Evolutionary conservation across 30 jellyfish, hydroid and myxozoan species (phyloP).

Genomic region (Aurelia sp.): DNA sequence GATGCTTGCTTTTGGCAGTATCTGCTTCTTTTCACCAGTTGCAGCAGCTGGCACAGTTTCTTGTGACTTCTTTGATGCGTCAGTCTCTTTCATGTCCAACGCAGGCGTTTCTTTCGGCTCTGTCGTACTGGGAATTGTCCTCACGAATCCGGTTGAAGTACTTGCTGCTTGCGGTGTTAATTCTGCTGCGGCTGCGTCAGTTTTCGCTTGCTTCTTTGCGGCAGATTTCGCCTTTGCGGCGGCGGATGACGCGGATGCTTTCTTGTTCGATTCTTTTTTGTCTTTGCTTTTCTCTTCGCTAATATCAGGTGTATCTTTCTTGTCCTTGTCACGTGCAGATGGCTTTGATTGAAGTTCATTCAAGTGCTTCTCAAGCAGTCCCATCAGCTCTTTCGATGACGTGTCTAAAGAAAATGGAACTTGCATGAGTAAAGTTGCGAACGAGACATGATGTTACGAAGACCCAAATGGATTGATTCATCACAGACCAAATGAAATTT

Average conservation of each 20-base stretch:
- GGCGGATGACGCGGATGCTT: slow-evolving; percentile 25
- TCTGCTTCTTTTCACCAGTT: slow-evolving; percentile 69
- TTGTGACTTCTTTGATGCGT: slow-evolving; percentile 69
- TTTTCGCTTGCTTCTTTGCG: slow-evolving; percentile 53
- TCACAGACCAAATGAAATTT: no score
- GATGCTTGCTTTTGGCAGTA: slow-evolving; percentile 84
- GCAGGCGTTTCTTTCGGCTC: slow-evolving; percentile 81
- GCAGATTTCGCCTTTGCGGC: slow-evolving; percentile 23
- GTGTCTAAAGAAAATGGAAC: slow-evolving; percentile 61
- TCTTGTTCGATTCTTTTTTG: slow-evolving; percentile 34
- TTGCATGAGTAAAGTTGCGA: no score
- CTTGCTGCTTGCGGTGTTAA: slow-evolving; percentile 25
- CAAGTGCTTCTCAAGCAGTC: slow-evolving; percentile 89
- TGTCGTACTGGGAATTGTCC: slow-evolving; percentile 30
- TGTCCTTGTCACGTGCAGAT: slow-evolving; percentile 44
- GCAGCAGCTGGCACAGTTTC: slow-evolving; percentile 82
- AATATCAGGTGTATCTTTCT: slow-evolving; percentile 29
- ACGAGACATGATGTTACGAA: no score
- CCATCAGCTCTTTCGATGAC: slow-evolving; percentile 97
- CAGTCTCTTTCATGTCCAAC: slow-evolving; percentile 75
- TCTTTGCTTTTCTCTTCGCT: slow-evolving; percentile 66
- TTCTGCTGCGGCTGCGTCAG: slow-evolving; percentile 32
- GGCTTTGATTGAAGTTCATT: slow-evolving; percentile 82
- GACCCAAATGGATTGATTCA: no score
- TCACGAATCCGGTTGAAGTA: slow-evolving; percentile 25